These are phyloP conservation scores for Lepus oiostolus DNA, from an alignment of 2,797 vertebrate genomes.

Conservation along the genomic window DNA sequence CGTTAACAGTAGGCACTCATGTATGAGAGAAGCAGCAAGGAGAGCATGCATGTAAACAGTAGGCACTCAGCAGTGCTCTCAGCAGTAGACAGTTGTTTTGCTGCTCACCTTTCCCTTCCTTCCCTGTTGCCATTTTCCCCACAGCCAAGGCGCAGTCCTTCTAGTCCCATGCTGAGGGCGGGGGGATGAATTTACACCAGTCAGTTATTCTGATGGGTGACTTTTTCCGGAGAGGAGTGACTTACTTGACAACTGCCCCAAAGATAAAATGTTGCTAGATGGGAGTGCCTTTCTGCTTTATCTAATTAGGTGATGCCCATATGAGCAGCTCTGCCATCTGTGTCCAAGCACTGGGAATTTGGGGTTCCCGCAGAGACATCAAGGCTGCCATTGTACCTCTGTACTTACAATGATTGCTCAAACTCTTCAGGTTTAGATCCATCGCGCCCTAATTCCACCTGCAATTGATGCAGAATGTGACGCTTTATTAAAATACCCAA, in stretches of 20 bases:
- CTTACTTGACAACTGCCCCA: not conserved
- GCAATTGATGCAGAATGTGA: not conserved
- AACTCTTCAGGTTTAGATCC: not conserved
- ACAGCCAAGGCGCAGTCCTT: no score
- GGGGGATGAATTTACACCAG: not conserved
- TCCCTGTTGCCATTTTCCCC: not conserved
- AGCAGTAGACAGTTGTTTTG: not conserved
- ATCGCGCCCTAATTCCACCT: not conserved
- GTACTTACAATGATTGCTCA: not conserved
- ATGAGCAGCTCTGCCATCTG: not conserved
- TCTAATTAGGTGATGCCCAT: not conserved
- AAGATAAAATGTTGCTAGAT: not conserved
- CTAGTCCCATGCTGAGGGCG: no score
- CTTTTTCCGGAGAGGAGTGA: not conserved
- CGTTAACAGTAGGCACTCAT: no score
- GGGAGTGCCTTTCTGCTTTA: not conserved
- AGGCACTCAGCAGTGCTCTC: no score
- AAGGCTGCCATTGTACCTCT: not conserved
- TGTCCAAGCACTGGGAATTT: conserved; percentile 7
- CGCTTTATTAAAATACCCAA: not conserved
- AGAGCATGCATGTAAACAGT: no score
- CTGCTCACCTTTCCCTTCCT: not conserved
- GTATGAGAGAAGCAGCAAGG: no score
- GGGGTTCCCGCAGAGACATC: not conserved
- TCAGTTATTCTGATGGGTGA: not conserved